phyloP scores from a whole-genome alignment of 2,888 invertebrate genomes.

The Coelopa pilipes region DNA sequence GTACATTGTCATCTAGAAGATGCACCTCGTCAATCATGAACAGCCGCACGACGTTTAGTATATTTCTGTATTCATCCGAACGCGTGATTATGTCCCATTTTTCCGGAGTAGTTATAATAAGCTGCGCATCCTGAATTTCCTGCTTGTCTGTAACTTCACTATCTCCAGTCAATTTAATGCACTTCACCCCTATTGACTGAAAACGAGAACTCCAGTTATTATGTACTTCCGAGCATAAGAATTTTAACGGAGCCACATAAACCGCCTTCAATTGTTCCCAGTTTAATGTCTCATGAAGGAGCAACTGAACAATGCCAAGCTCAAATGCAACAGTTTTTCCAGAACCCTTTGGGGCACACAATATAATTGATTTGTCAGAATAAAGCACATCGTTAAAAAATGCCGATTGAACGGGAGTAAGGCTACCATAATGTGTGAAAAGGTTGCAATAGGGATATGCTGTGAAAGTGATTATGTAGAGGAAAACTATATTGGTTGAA shows the following conservation, averaged over 20 bases:
- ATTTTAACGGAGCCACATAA: constrained; percentile 88
- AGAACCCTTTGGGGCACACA: constrained; percentile 85
- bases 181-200: constrained; percentile 71
- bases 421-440: constrained; percentile 72
- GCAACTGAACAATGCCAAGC: constrained; percentile 77
- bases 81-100: constrained; percentile 76
- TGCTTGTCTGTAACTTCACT: constrained; percentile 74
- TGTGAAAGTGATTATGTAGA: constrained; percentile 47
- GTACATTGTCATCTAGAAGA: constrained; percentile 75
- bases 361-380: constrained; percentile 77
- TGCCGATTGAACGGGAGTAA: constrained; percentile 79
- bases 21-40: constrained; percentile 84
- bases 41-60: constrained; percentile 74
- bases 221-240: constrained; percentile 78
- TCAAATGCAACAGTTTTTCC: constrained; percentile 88
- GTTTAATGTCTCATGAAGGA: constrained; percentile 53
- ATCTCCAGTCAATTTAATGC: constrained; percentile 82
- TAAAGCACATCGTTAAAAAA: constrained; percentile 76
- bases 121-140: constrained; percentile 69
- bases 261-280: constrained; percentile 71
- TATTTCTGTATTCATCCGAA: constrained; percentile 72
- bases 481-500: constrained; percentile 45
- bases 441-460: constrained; percentile 70
- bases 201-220: constrained; percentile 81
- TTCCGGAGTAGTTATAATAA: constrained; percentile 84